Evolutionary conservation across 2,113 vertebrate species (phyloP).

Genomic region (Tragelaphus scriptus): DNA sequence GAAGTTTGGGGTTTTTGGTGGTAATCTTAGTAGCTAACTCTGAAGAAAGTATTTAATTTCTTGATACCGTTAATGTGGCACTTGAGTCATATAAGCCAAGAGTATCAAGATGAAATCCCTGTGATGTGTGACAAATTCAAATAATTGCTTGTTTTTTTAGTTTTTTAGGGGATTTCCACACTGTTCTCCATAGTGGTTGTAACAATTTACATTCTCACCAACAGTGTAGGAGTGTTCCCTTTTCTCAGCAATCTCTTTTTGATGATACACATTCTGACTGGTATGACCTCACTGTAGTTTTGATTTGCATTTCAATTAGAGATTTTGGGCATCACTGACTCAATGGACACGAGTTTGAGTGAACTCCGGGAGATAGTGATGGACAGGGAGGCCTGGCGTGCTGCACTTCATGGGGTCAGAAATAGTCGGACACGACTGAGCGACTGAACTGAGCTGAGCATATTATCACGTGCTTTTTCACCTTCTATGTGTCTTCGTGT

Average conservation of each 20-base stretch:
- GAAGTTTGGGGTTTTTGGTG: not conserved
- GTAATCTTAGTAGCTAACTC: not conserved
- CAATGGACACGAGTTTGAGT: not conserved
- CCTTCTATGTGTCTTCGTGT: not conserved
- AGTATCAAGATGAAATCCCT: not conserved
- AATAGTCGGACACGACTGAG: not conserved
- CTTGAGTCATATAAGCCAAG: not conserved
- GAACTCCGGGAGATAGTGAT: not conserved
- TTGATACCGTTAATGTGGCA: not conserved
- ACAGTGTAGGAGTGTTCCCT: not conserved
- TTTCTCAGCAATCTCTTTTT: not conserved
- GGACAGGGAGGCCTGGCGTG: not conserved
- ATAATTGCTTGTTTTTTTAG: not conserved
- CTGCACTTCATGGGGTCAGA: not conserved
- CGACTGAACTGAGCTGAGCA: not conserved
- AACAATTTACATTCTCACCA: not conserved
- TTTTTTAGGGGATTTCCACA: not conserved
- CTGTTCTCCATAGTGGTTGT: not conserved
- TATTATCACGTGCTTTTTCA: not conserved
- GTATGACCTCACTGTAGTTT: not conserved
- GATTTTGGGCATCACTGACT: not conserved
- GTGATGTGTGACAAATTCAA: not conserved
- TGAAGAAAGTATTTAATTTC: not conserved
- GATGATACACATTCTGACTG: not conserved
- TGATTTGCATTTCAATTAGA: not conserved